phyloP scores from a whole-genome alignment of 1,140 invertebrate species.

The Ditylenchus dipsaci region DNA sequence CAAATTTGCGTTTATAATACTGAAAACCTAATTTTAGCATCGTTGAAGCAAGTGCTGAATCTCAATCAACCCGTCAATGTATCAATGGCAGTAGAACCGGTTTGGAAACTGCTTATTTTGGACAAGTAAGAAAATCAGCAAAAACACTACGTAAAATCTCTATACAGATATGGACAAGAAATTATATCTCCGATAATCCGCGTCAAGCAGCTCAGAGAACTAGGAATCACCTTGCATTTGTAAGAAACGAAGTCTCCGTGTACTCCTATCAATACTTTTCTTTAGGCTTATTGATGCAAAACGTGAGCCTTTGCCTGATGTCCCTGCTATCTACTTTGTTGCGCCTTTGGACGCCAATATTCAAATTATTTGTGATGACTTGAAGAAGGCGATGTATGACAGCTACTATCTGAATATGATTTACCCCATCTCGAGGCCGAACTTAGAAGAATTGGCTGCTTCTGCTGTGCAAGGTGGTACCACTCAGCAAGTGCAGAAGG shows the following conservation, averaged over 20 bases:
- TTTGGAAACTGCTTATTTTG: slow-evolving; percentile 75
- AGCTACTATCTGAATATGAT: slow-evolving; percentile 96
- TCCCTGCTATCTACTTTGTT: slow-evolving; percentile 96
- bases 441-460: slow-evolving; percentile 88
- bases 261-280: slow-evolving; percentile 9
- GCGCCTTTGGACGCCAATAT: slow-evolving; percentile 95
- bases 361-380: slow-evolving; percentile 72
- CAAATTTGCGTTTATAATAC: not conserved
- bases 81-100: slow-evolving; percentile 50
- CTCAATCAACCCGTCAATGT: slow-evolving; percentile 50
- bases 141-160: slow-evolving; percentile 69
- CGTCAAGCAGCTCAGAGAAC: slow-evolving; percentile 87
- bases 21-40: slow-evolving; percentile 37
- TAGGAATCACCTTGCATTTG: slow-evolving; percentile 94
- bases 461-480: slow-evolving; percentile 74
- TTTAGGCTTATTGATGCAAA: slow-evolving; percentile 71
- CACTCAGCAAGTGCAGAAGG: slow-evolving; percentile 84
- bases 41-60: slow-evolving; percentile 54
- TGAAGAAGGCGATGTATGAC: slow-evolving; percentile 86
- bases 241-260: slow-evolving; percentile 59
- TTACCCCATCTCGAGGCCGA: slow-evolving; percentile 84
- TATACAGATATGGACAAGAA: slow-evolving; percentile 75
- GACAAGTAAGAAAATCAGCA: slow-evolving; percentile 94
- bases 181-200: slow-evolving; percentile 94
- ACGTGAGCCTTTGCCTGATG: slow-evolving; percentile 90